Conservation (phyloP, 2,797 vertebrate genomes). For the Gadopsis bispinosus region DNA sequence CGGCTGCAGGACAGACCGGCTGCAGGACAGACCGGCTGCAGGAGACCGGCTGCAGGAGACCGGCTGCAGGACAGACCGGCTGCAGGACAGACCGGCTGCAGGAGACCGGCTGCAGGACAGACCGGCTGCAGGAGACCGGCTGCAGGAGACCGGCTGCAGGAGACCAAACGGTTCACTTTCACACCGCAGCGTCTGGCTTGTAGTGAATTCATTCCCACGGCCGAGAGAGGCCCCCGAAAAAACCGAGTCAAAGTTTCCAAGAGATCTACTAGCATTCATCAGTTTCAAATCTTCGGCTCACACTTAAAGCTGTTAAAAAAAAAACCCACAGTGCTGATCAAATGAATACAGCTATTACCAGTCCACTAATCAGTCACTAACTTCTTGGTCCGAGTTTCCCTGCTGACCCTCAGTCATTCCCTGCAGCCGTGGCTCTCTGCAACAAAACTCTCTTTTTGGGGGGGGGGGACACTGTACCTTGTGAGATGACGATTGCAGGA, state of each 20-base stretch:
- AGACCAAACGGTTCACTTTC: too few species aligned
- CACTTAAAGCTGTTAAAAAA: not conserved
- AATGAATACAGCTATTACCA: not conserved
- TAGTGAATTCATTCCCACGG: constrained; percentile 54
- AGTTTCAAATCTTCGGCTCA: not conserved
- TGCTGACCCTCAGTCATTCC: not conserved
- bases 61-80: too few species aligned
- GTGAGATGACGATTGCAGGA: constrained; percentile 78
- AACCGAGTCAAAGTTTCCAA: not conserved
- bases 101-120: too few species aligned
- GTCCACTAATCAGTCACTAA: not conserved
- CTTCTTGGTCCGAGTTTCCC: not conserved
- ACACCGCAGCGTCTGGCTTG: constrained; percentile 36
- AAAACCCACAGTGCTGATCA: not conserved
- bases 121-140: too few species aligned
- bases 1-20: too few species aligned
- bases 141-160: too few species aligned
- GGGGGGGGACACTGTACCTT: constrained; percentile 74
- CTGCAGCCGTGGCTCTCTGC: not conserved
- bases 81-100: too few species aligned
- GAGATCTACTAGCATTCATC: not conserved
- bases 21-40: too few species aligned
- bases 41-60: too few species aligned
- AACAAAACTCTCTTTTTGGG: not conserved
- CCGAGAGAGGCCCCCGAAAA: constrained; percentile 1